Evolutionary conservation across 2,888 invertebrate genomes (phyloP), one percentile per base, ranked within the genome.

Genomic region (Halictus quadricinctus): DNA sequence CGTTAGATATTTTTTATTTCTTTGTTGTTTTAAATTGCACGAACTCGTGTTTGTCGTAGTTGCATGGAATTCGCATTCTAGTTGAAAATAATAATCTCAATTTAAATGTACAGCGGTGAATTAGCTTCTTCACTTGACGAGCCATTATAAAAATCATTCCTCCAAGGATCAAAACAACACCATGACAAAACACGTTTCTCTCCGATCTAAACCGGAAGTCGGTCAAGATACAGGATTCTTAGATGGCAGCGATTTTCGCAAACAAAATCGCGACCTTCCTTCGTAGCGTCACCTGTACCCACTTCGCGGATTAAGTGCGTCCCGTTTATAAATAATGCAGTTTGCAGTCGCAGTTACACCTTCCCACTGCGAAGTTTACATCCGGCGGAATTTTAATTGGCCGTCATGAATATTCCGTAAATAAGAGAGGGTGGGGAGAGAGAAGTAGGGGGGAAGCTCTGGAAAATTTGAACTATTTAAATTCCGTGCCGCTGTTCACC

Each of bases 291-390:
- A 36, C 18, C 66, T 66, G 66, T 18, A 18, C 18, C 66, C 66
- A 15, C 36, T 18, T 18, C 0, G 43, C 41, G 75, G 80, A 72
- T 80, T 83, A 75, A 83, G 60, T 50, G 60, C 76, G 75, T 50
- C 72, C 15, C 21, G 50, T 72, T 72, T 64, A 46, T 64, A 76
- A 81, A 76, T 81, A 83, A 83, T 76, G 60, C 81, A 72, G 36
- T 25, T 73, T 64, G 50, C 81, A 72, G 46, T 36, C 79, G n/a
- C 21, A 58, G 73, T 54, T 80, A 36, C 66, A 70, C 54, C 43
- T 46, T 29, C 21, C 46, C 25, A 46, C 41, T 48, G 58, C 10
- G 48, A 74, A 82, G 54, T 75, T 80, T 50, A 60, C 70, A 60
- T 74, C 60, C 8, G 48, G 41, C 6, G 60, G 80, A 75, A 75